Base-by-base conservation (phyloP, 2,797 vertebrate species). In the Paramormyrops hopkinsi region DNA sequence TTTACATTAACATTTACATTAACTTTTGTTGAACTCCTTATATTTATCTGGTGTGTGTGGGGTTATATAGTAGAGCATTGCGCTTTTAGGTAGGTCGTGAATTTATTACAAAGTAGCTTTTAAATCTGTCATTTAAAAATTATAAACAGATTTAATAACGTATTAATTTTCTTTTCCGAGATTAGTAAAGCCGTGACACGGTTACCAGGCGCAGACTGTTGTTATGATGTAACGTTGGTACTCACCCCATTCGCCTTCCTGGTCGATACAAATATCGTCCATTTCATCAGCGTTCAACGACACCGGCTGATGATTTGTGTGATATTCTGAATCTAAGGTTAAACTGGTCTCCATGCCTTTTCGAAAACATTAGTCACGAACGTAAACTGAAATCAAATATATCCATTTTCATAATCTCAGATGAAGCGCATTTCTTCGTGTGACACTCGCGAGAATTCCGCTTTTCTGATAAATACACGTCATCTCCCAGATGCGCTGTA, bases 191-290 rank as follows among this genome's bases (percentile, higher is more conserved):
- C 4, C 1, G 14, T 7, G 33, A 12, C 6, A 11, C 3, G 25
- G 65, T 69, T 29, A 29, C 65, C 29, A 14, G 33, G 37, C 73
- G 14, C 73, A 17, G n/a, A 4, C 22, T 2, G 2, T 7, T 25
- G 76, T n/a, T 59, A 41, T 46, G 76, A 90, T 17, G 59, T 84
- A 56, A 91, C 89, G 65, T 7, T 5, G 12, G 19, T 46, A 1
- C 93, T 94, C 91, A 96, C 96, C 96, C 96, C 96, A 97, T 92
- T 96, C 96, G 91, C 93, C 94, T 91, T 94, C 95, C 90, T 96
- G 94, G 88, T 95, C 95, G 88, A 96, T 95, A 53, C 92, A 94
- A 37, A 94, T 92, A 84, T 51, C 84, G n/a, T 89, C 93, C 0
- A 91, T 88, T 17, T 94, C 89, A 79, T 89, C 91, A 53, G 50